phyloP scores from a whole-genome alignment of 2,113 vertebrate species.

The Genyomyrus donnyi region DNA sequence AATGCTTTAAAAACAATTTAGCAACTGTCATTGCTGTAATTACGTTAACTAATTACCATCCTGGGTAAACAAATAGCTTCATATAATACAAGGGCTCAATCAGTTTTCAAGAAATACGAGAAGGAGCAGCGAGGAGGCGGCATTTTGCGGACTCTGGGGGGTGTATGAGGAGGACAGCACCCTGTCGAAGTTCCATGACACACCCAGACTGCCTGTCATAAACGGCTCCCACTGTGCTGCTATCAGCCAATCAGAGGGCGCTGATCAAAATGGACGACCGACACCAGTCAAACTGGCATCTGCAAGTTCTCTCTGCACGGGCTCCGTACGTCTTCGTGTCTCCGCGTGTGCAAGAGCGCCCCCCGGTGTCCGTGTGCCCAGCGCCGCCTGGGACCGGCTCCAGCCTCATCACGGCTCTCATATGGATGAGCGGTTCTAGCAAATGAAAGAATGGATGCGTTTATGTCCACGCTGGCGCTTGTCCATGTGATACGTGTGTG shows the following conservation, averaged over 20 bases:
- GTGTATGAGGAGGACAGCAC: slow-evolving; percentile 69
- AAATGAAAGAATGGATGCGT: background rate
- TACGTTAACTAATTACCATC: slow-evolving; percentile 91
- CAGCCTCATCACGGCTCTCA: background rate
- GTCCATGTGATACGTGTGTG: background rate
- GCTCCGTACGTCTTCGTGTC: background rate
- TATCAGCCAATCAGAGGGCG: background rate
- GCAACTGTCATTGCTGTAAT: slow-evolving; percentile 88
- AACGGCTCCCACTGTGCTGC: background rate
- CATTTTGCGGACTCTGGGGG: slow-evolving; percentile 82
- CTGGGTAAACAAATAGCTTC: slow-evolving; percentile 87
- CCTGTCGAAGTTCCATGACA: background rate
- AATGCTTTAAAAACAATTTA: slow-evolving; percentile 91
- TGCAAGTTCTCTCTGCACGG: background rate
- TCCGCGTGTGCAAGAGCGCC: background rate
- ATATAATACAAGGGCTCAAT: slow-evolving; percentile 83
- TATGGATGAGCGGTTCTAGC: background rate
- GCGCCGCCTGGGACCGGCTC: background rate
- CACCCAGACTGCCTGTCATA: slow-evolving; percentile 63
- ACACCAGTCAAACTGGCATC: background rate
- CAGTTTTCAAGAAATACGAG: slow-evolving; percentile 84
- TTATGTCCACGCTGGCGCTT: background rate
- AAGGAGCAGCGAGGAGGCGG: slow-evolving; percentile 61
- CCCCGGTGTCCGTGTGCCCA: background rate
- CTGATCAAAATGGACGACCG: background rate